Percentiles rank a stretch among this genome's conserved stretches.
Evolutionary conservation across 2,888 invertebrate species (phyloP).

Genomic region (Rotaria sp.): DNA sequence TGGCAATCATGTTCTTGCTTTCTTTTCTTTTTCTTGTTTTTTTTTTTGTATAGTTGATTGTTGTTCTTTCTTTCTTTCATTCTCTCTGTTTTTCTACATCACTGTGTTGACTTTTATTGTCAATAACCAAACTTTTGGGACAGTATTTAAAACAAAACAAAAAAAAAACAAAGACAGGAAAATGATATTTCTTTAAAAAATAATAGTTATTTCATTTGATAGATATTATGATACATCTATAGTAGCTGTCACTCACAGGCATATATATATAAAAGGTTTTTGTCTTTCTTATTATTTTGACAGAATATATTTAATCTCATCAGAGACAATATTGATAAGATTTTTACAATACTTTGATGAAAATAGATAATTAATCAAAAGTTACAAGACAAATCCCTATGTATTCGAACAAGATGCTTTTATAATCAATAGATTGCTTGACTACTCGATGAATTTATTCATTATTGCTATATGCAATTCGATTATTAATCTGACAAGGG

Average conservation of each 20-base stretch:
- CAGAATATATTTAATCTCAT: not conserved
- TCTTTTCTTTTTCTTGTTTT: not conserved
- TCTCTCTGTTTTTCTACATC: slow-evolving; percentile 4
- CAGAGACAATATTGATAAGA: not conserved
- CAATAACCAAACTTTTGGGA: slow-evolving; percentile 5
- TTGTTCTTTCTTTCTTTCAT: not conserved
- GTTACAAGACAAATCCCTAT: not conserved
- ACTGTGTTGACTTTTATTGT: not conserved
- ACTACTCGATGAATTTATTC: not conserved
- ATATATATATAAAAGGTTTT: not conserved
- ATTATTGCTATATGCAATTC: not conserved
- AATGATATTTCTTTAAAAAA: not conserved
- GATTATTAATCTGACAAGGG: not conserved
- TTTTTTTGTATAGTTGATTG: slow-evolving; percentile 16
- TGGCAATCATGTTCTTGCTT: not conserved
- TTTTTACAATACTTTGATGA: not conserved
- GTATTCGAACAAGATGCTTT: not conserved
- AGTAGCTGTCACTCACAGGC: too few relatives aligned
- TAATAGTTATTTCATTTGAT: not conserved
- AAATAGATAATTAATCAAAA: not conserved
- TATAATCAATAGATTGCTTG: not conserved
- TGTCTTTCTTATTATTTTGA: not conserved
- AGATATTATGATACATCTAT: too few relatives aligned
- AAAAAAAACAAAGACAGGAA: not conserved
- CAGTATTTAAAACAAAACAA: not conserved